These are phyloP conservation scores for Aphodius granarius DNA, from an alignment of 2,888 invertebrate genomes.

Conservation along the genomic window DNA sequence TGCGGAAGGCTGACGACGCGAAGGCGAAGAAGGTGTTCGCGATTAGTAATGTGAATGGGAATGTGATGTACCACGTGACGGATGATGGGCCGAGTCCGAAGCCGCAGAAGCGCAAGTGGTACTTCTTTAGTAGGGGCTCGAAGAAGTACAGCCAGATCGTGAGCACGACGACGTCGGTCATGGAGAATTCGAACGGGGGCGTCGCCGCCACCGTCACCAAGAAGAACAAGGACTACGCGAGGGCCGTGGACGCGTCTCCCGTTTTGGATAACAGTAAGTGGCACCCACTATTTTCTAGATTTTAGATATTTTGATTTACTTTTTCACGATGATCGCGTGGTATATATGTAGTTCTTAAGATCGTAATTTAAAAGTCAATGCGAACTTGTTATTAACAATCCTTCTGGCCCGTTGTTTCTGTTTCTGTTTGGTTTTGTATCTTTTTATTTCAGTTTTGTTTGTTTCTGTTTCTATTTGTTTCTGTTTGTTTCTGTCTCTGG, in stretches of 20 bases:
- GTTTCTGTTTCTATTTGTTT: no score
- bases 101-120: conserved; percentile 50
- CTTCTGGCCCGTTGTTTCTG: no score
- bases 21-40: conserved; percentile 70
- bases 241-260: conserved; percentile 38
- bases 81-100: conserved; percentile 48
- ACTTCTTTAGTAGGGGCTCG: conserved; percentile 49
- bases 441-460: no score
- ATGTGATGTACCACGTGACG: conserved; percentile 68
- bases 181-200: conserved; percentile 49
- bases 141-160: conserved; percentile 45
- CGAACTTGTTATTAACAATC: no score
- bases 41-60: conserved; percentile 80
- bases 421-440: no score
- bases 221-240: conserved; percentile 52
- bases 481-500: no score
- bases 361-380: no score
- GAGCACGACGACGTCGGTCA: conserved; percentile 51
- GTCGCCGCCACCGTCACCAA: conserved; percentile 48
- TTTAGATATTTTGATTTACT: no score
- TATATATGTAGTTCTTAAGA: no score
- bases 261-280: conserved; percentile 33
- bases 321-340: no score
- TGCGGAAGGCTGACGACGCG: conserved; percentile 43
- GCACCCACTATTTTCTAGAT: no score